Base-by-base conservation (phyloP, 2,113 vertebrate genomes). In the Colossoma macropomum region DNA sequence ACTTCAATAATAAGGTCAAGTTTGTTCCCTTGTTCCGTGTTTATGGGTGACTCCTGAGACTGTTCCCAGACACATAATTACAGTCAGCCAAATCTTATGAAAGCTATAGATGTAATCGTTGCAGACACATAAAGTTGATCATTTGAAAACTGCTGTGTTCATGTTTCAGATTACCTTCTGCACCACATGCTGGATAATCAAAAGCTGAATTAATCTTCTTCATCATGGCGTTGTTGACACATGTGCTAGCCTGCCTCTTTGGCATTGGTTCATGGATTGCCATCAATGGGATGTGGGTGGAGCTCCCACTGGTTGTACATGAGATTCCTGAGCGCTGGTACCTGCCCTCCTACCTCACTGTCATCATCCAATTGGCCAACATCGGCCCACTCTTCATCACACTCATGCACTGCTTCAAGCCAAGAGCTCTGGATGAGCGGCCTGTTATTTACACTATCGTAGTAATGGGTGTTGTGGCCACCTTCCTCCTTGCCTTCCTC, bases 231-330 rank as follows among this genome's bases (percentile, higher is more conserved):
- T 83, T 94, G 77, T 30, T 93, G 23, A 91, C 94, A 38, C 96
- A 96, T 9, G 62, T 91, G 4, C 86, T 96, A 81, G 91, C 92
- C 0, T 95, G 95, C 87, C 90, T 96, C 21, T 95, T 96, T 23
- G 96, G 95, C 21, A 94, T 95, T 63, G 95, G 95, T 65, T 96
- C 96, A 70, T 96, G 96, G 96, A 94, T 96, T 56, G 95, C 96
- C 82, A 95, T 96, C 88, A 96, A 96, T 25, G 95, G 95, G 27
- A 92, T 96, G 90, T 96, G 96, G 96, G 96, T 96, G 83, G 95
- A 96, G 86, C 93, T 96, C 4, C 96, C 96, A 4, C 85, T 96
- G 41, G 34, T 96, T 0, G 96, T 96, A 21, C 79, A 83, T 1
- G 38, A 80, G 4, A 91, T 93, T 72, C 94, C 94, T 0, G 96